These are phyloP conservation scores for Lordiphosa collinella DNA, from an alignment of 1,140 invertebrate species.

Conservation along the genomic window DNA sequence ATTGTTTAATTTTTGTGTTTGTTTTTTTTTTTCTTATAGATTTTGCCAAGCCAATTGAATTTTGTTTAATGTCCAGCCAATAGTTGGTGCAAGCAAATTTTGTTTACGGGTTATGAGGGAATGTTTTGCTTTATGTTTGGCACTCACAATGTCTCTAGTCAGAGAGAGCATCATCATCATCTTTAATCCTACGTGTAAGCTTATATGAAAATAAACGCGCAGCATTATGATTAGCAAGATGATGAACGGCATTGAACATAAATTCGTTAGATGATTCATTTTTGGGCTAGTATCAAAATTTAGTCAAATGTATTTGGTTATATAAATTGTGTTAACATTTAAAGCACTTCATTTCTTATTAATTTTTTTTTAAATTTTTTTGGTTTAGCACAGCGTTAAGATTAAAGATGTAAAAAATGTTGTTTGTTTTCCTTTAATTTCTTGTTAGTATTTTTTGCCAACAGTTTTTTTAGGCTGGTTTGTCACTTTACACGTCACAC, in stretches of 20 bases:
- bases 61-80: conserved; percentile 35
- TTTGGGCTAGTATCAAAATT: conserved; percentile 38
- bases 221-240: conserved; percentile 16
- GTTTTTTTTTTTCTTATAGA: conserved; percentile 9
- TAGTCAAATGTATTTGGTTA: conserved; percentile 23
- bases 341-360: conserved; percentile 42
- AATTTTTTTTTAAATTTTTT: not conserved
- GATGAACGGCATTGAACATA: conserved; percentile 17
- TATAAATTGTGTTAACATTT: conserved; percentile 37
- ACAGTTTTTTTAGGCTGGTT: conserved; percentile 37
- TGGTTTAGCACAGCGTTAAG: conserved; percentile 43
- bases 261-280: conserved; percentile 50
- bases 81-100: conserved; percentile 34
- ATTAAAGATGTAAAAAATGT: conserved; percentile 52
- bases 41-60: conserved; percentile 11
- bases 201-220: conserved; percentile 63
- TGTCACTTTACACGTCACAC: conserved; percentile 28
- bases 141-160: conserved; percentile 76
- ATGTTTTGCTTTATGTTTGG: conserved; percentile 23
- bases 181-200: conserved; percentile 69
- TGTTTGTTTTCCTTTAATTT: conserved; percentile 5
- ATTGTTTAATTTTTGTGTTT: conserved; percentile 33
- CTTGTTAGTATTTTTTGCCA: conserved; percentile 33
- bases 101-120: conserved; percentile 14
- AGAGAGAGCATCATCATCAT: conserved; percentile 57